Base-by-base conservation (phyloP, 2,113 vertebrate species). In the Pelmatolapia mariae region DNA sequence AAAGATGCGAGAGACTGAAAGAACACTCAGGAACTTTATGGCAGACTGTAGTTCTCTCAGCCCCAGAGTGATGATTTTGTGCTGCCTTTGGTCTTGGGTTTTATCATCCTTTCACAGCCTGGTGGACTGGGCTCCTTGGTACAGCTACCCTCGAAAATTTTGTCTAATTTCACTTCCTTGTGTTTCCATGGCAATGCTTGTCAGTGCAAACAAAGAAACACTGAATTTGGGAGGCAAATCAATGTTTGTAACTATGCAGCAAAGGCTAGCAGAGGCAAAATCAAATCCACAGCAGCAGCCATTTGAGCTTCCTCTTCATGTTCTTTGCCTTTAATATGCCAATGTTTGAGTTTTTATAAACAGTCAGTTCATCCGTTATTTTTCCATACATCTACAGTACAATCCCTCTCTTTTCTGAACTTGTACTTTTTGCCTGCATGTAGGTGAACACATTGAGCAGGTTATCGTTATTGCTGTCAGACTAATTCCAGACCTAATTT, bases 101-200 rank as follows among this genome's bases (percentile, higher is more conserved):
- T 63, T 87, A 52, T 24, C 80, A 91, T 78, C 80, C 54, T 9
- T 87, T 94, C 90, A 89, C 86, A 92, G 68, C 54, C 81, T 86
- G 83, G 61, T 91, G 73, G 80, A 86, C 83, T 52, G 71, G 19
- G 50, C 68, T 89, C 26, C 63, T 22, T 81, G 86, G 78, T 78
- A 26, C 81, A 89, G 61, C 56, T 40, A 50, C 11, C 19, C 71
- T 89, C 18, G 66, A 33, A 86, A 57, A 76, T 86, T 93, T 91
- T 83, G 83, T 89, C 86, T 89, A 89, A 89, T 89, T 90, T 86
- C 56, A 86, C 82, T 84, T 54, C 80, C 81, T 84, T 84, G 84
- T 80, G 92, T 93, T 94, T 89, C 92, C 90, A 95, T 93, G 92
- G 92, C 76, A 87, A 92, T 92, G 90, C 61, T 80, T 87, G 87